phyloP scores from a whole-genome alignment of 2,888 invertebrate genomes.

The Pachycephus smyrnensis region DNA sequence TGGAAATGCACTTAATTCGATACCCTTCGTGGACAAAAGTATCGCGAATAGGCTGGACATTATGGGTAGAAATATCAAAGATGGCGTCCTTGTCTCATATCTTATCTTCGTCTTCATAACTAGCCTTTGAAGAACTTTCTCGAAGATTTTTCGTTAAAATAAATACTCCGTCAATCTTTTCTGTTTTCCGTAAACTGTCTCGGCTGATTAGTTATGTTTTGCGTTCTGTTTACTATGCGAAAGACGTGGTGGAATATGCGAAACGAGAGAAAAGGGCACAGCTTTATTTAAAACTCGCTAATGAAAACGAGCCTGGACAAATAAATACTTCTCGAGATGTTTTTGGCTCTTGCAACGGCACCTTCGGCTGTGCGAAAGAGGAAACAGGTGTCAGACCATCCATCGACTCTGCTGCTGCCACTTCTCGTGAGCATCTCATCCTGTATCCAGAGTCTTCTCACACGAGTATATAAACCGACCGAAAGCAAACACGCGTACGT shows the following conservation, averaged over 20 bases:
- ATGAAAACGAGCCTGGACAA: neutral
- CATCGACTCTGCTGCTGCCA: conserved; percentile 12
- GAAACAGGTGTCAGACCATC: conserved; percentile 25
- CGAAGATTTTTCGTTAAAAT: neutral
- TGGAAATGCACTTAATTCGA: neutral
- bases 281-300: neutral
- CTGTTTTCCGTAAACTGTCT: neutral
- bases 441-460: neutral
- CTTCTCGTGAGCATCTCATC: conserved; percentile 10
- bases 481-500: conserved; percentile 11
- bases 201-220: neutral
- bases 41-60: neutral
- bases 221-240: neutral
- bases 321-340: neutral
- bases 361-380: conserved; percentile 12
- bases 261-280: neutral
- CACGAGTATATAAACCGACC: conserved; percentile 7
- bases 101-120: neutral
- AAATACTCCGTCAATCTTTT: neutral
- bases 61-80: neutral
- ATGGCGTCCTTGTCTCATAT: neutral
- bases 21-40: neutral
- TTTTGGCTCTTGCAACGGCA: neutral
- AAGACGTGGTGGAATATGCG: neutral
- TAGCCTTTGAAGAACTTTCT: neutral